phyloP scores from a whole-genome alignment of 2,888 invertebrate species.

The Poecilus cupreus region DNA sequence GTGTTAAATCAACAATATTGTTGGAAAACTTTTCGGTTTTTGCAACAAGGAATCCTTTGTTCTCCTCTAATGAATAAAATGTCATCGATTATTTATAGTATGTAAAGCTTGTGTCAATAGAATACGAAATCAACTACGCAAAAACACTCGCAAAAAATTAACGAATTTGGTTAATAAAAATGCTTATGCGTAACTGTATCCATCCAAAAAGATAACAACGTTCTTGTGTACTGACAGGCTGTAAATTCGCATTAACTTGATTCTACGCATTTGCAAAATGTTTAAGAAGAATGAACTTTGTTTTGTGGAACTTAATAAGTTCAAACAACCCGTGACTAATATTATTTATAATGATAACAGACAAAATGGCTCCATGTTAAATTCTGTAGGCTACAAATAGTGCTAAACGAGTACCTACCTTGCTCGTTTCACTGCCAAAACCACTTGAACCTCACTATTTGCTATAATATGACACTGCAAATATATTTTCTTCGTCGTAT shows the following conservation, averaged over 20 bases:
- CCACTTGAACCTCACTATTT: slow-evolving; percentile 57
- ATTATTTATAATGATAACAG: slow-evolving; percentile 62
- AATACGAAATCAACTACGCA: slow-evolving; percentile 27
- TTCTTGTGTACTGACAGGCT: slow-evolving; percentile 42
- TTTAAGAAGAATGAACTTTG: slow-evolving; percentile 6
- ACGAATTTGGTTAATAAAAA: slow-evolving; percentile 8
- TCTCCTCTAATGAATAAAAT: slow-evolving; percentile 32
- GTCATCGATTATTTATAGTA: slow-evolving; percentile 34
- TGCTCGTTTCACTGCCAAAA: slow-evolving; percentile 54
- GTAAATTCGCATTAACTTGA: not conserved
- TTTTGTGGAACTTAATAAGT: not conserved
- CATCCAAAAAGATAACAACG: slow-evolving; percentile 16
- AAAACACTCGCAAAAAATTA: slow-evolving; percentile 26
- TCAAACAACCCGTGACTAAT: slow-evolving; percentile 33
- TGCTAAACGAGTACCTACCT: slow-evolving; percentile 42
- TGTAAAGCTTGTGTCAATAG: not conserved
- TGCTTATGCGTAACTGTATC: slow-evolving; percentile 30
- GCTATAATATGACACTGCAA: slow-evolving; percentile 66
- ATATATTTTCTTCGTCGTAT: slow-evolving; percentile 62
- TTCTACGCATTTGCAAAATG: slow-evolving; percentile 31
- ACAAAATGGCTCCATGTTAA: slow-evolving; percentile 66
- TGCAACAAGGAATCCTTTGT: not conserved
- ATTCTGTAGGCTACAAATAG: slow-evolving; percentile 54
- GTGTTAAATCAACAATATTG: not conserved
- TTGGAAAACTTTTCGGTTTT: not conserved